Conservation (phyloP, 2,113 vertebrate genomes). For the Gorsachius goisagi region DNA sequence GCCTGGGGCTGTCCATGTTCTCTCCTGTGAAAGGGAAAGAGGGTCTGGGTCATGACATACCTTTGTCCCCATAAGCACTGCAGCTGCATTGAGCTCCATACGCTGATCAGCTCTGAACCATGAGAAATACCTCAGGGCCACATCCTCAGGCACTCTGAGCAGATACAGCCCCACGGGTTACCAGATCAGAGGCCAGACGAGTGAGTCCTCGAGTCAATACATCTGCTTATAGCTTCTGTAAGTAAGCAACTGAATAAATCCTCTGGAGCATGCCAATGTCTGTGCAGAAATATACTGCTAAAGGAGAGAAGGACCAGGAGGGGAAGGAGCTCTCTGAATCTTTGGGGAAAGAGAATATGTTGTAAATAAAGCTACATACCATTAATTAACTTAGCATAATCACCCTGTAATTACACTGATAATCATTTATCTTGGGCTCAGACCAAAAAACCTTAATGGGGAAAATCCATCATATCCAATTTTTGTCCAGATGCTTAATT, state of each 20-base stretch:
- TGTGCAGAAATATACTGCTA: background rate
- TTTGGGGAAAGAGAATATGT: conserved; percentile 19
- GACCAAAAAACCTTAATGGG: conserved; percentile 58
- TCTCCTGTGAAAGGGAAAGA: background rate
- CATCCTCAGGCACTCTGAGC: background rate
- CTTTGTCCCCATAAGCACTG: background rate
- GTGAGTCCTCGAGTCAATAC: background rate
- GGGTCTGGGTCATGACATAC: background rate
- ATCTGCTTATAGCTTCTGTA: conserved; percentile 5
- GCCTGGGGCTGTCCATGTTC: background rate
- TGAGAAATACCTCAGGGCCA: background rate
- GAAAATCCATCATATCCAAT: conserved; percentile 67
- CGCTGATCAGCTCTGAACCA: background rate
- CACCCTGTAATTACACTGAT: conserved; percentile 55
- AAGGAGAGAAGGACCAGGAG: background rate
- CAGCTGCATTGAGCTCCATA: background rate
- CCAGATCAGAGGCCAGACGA: background rate
- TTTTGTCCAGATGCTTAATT: conserved; percentile 70
- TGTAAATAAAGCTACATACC: conserved; percentile 57
- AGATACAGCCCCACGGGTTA: background rate
- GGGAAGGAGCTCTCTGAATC: background rate
- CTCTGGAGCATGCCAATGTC: background rate
- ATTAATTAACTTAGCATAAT: conserved; percentile 67
- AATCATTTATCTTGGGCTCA: conserved; percentile 66
- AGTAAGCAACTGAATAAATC: background rate